phyloP scores from a whole-genome alignment of 2,797 vertebrate genomes.

The Tiaroga cobitis region DNA sequence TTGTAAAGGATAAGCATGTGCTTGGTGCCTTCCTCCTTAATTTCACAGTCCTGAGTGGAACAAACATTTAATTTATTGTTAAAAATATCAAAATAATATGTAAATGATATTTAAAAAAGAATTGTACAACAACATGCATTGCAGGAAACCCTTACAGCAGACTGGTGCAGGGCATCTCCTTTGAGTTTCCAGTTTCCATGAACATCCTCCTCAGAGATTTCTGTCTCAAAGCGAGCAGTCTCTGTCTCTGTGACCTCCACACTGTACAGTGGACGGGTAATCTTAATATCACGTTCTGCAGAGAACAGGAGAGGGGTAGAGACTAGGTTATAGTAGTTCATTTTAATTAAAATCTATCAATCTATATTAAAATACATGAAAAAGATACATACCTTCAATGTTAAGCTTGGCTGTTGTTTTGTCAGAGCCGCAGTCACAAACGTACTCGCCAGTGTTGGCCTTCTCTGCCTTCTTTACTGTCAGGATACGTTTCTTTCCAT shows the following conservation, averaged over 20 bases:
- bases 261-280: conserved; percentile 89
- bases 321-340: background rate
- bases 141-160: conserved; percentile 81
- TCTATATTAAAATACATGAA: background rate
- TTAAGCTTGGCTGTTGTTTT: conserved; percentile 89
- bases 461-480: conserved; percentile 91
- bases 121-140: background rate
- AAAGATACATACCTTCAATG: conserved; percentile 85
- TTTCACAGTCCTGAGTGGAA: conserved; percentile 89
- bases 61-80: background rate
- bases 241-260: conserved; percentile 95
- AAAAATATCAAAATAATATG: background rate
- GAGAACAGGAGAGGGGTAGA: conserved; percentile 4
- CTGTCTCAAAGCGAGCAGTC: conserved; percentile 91
- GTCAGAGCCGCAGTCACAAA: conserved; percentile 95
- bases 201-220: conserved; percentile 93
- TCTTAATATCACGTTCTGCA: conserved; percentile 93
- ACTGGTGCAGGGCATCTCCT: conserved; percentile 87
- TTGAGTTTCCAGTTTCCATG: conserved; percentile 95
- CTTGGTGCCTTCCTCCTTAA: conserved; percentile 93
- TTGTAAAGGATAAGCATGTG: conserved; percentile 93
- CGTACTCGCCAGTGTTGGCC: conserved; percentile 89
- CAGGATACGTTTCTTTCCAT: conserved; percentile 91
- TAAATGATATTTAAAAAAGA: background rate
- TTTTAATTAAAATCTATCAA: background rate